phyloP scores from a whole-genome alignment of 2,888 invertebrate genomes.

The Crematogaster levior region DNA sequence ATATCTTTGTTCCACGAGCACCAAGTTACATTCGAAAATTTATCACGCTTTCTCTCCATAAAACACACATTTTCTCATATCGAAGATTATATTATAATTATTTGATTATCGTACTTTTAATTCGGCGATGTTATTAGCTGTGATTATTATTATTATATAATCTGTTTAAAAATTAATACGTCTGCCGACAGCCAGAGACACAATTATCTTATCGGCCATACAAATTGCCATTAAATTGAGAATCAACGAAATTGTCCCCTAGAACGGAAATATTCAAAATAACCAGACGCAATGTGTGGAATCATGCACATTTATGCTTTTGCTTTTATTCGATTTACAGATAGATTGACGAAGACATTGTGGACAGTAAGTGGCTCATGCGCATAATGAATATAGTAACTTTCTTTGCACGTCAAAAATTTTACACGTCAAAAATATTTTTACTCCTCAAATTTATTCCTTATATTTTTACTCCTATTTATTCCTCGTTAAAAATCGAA shows the following conservation, averaged over 20 bases:
- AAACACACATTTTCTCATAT: not conserved
- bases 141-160: not conserved
- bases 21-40: not conserved
- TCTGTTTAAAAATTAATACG: not conserved
- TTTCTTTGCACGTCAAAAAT: not conserved
- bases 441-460: not conserved
- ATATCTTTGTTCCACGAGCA: not conserved
- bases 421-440: not conserved
- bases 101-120: not conserved
- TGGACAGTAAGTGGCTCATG: not conserved
- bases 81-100: not conserved
- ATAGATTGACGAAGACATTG: not conserved
- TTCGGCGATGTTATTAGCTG: not conserved
- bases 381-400: not conserved
- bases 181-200: not conserved
- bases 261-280: conserved; percentile 5
- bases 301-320: not conserved
- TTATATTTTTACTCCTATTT: too few species aligned
- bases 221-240: conserved; percentile 24
- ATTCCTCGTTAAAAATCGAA: not conserved
- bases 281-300: not conserved
- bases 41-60: not conserved
- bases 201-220: conserved; percentile 5
- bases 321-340: conserved; percentile 16
- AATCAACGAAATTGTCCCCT: conserved; percentile 19